phyloP scores from a whole-genome alignment of 2,888 invertebrate species.

The Andrena haemorrhoa region DNA sequence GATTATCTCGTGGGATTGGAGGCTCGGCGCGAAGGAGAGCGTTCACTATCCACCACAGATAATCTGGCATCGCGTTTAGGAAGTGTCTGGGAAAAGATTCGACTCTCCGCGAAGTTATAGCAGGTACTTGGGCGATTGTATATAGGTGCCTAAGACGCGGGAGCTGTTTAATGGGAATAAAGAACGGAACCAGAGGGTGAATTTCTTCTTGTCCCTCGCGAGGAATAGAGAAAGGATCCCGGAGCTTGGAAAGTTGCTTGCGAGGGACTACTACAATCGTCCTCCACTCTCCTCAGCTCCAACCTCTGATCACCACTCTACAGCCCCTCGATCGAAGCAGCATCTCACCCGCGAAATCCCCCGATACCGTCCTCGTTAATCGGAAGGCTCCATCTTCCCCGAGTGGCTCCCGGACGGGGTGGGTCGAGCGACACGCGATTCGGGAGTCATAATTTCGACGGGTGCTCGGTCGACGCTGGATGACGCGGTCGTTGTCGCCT shows the following conservation, averaged over 20 bases:
- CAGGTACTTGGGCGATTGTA: no score
- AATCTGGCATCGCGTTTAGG: background rate
- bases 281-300: no score
- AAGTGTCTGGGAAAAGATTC: background rate
- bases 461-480: constrained; percentile 59
- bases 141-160: no score
- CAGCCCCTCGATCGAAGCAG: background rate
- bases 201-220: no score
- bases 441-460: constrained; percentile 69
- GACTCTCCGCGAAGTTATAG: no score
- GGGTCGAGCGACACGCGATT: constrained; percentile 67
- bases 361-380: constrained; percentile 5
- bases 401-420: constrained; percentile 30
- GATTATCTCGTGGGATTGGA: constrained; percentile 18
- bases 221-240: no score
- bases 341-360: constrained; percentile 5
- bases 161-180: no score
- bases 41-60: background rate
- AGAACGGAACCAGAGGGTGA: no score
- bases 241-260: no score
- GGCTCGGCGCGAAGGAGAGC: background rate
- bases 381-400: background rate
- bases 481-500: constrained; percentile 39
- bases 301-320: no score
- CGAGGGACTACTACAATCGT: no score